Percentiles rank a stretch among this genome's conserved stretches.
Conservation (phyloP, 1,140 invertebrate species). For the Drosophila nikananu region DNA sequence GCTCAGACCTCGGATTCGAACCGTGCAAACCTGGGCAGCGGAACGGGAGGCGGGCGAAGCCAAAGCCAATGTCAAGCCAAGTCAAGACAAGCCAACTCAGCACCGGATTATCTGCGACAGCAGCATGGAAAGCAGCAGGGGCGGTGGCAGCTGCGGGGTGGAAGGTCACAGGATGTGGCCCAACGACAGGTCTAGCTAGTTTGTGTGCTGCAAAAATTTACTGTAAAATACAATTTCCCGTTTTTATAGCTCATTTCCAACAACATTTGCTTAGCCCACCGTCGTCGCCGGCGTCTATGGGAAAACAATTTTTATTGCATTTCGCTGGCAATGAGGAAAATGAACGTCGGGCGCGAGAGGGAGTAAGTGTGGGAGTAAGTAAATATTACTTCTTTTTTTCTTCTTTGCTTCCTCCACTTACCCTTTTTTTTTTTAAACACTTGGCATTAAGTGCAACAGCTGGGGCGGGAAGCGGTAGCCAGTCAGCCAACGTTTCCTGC, state of each 20-base stretch:
- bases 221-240: slow-evolving; percentile 83
- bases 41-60: slow-evolving; percentile 38
- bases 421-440: slow-evolving; percentile 69
- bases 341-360: slow-evolving; percentile 31
- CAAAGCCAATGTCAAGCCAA: slow-evolving; percentile 81
- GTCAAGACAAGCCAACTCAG: slow-evolving; percentile 82
- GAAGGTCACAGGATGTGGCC: slow-evolving; percentile 20
- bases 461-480: slow-evolving; percentile 55
- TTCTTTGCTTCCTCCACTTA: slow-evolving; percentile 17
- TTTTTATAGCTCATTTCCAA: slow-evolving; percentile 83
- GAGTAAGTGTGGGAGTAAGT: slow-evolving; percentile 64
- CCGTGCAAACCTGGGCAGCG: slow-evolving; percentile 13
- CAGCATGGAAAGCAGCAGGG: slow-evolving; percentile 67
- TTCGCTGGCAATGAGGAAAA: slow-evolving; percentile 76
- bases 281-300: slow-evolving; percentile 60
- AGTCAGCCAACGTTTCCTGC: slow-evolving; percentile 80
- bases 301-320: slow-evolving; percentile 83
- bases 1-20: slow-evolving; percentile 15
- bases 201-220: slow-evolving; percentile 77
- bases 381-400: slow-evolving; percentile 67
- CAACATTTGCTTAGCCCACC: slow-evolving; percentile 74
- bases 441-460: slow-evolving; percentile 81
- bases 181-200: slow-evolving; percentile 61
- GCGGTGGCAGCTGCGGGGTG: not conserved
- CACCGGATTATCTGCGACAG: slow-evolving; percentile 81